Evolutionary conservation across 2,797 vertebrate species (phyloP), one percentile per base, ranked within the genome.

Genomic region (Oophaga sylvatica): DNA sequence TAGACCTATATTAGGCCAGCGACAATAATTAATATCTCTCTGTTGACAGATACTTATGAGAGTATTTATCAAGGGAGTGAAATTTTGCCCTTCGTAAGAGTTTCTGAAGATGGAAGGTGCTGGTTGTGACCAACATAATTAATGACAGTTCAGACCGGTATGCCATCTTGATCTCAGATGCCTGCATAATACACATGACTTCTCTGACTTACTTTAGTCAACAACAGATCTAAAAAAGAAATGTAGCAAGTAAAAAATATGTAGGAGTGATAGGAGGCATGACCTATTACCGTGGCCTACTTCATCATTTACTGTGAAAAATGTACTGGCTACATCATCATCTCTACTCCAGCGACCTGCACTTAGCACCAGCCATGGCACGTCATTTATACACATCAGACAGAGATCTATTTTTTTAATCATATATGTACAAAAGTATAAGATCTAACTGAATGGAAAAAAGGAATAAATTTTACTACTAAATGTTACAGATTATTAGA

Each of bases 251-350:
- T 11, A 41, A 48, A 31, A 35, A 76, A 76, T 59, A 84, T 84
- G 35, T 48, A 84, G 57, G 59, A 76, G 15, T 62, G 57, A 84
- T 76, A 29, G 35, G 63, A 84, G 59, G 83, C 76, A 9, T 75
- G 70, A 84, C 70, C 82, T 59, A 26, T 76, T 29, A n/a, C 35
- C 48, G 31, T 76, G 70, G 83, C 22, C 56, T 76, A 84, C 83
- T 84, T 84, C 57, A 84, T 84, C 83, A 84, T 76, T 45, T 76
- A 59, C 57, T 62, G 73, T 84, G 70, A 84, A 57, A 84, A 62
- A 84, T 48, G 17, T 75, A 63, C 70, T 75, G 29, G 70, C 71
- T 76, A 62, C 60, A 84, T 84, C 59, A 84, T 60, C 70, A 59
- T 26, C 16, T 11, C 31, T 48, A 17, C 83, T 62, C 70, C n/a